Evolutionary conservation across 2,113 vertebrate species (phyloP).

Genomic region (Mus spicilegus): DNA sequence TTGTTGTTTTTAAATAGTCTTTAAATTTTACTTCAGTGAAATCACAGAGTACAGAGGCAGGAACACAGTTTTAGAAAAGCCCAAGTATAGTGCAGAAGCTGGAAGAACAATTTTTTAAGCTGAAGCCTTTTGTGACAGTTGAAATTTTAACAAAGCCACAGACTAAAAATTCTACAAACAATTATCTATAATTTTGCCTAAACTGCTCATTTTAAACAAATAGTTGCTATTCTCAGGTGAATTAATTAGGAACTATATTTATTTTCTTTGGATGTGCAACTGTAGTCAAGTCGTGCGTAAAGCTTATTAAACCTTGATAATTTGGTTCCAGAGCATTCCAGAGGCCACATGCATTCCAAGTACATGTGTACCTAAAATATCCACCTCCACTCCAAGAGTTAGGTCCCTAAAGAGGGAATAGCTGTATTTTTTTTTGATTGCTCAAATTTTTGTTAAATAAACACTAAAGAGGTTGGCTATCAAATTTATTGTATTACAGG

Average conservation of each 20-base stretch:
- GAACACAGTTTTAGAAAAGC: neutral
- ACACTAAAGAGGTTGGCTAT: constrained; percentile 32
- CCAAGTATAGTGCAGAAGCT: constrained; percentile 10
- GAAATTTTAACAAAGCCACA: constrained; percentile 76
- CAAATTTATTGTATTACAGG: constrained; percentile 51
- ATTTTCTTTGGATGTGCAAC: constrained; percentile 75
- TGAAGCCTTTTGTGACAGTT: constrained; percentile 48
- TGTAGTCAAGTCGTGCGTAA: constrained; percentile 75
- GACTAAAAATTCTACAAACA: constrained; percentile 67
- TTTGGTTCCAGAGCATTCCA: constrained; percentile 55
- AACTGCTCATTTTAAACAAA: constrained; percentile 77
- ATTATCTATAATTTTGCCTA: constrained; percentile 75
- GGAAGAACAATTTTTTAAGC: neutral
- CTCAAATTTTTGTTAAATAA: constrained; percentile 37
- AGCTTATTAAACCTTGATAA: constrained; percentile 75
- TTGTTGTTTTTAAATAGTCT: neutral
- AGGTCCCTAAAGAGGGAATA: constrained; percentile 29
- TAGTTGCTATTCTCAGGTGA: constrained; percentile 80
- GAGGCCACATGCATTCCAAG: constrained; percentile 59
- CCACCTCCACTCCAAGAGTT: constrained; percentile 53
- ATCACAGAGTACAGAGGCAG: constrained; percentile 21
- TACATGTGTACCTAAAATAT: constrained; percentile 68
- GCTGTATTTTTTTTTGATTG: constrained; percentile 62
- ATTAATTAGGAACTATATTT: constrained; percentile 84
- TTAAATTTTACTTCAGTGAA: constrained; percentile 34